These are phyloP conservation scores for Pitangus sulphuratus DNA, from an alignment of 2,797 vertebrate species.

Conservation along the genomic window DNA sequence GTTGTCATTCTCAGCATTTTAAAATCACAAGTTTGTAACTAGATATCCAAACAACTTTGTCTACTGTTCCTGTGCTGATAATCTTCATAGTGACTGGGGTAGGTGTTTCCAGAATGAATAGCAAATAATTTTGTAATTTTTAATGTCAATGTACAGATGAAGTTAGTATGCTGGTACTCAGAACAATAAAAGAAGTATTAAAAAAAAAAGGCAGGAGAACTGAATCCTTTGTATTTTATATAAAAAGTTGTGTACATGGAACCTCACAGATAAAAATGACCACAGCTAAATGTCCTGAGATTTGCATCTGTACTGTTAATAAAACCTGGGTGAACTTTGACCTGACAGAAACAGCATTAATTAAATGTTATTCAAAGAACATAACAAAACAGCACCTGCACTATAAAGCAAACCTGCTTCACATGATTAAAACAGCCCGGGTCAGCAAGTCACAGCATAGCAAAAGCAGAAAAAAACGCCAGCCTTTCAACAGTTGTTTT, in stretches of 20 bases:
- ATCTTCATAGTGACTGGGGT: not conserved
- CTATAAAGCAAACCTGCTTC: not conserved
- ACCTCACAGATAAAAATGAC: not conserved
- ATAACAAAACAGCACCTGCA: not conserved
- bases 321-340: not conserved
- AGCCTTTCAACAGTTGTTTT: not conserved
- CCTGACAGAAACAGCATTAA: not conserved
- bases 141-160: not conserved
- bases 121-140: not conserved
- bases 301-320: not conserved
- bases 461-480: not conserved
- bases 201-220: not conserved
- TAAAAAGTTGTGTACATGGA: not conserved
- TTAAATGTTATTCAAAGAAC: not conserved
- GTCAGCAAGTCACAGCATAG: not conserved
- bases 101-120: not conserved
- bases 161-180: not conserved
- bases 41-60: slow-evolving; percentile 27
- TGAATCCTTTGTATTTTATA: not conserved
- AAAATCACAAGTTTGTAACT: not conserved
- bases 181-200: not conserved
- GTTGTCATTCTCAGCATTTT: not conserved
- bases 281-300: not conserved
- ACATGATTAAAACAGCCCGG: not conserved
- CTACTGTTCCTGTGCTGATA: not conserved